These are phyloP conservation scores for Myoxocephalus aenaeus DNA, from an alignment of 2,797 vertebrate genomes.

Conservation along the genomic window DNA sequence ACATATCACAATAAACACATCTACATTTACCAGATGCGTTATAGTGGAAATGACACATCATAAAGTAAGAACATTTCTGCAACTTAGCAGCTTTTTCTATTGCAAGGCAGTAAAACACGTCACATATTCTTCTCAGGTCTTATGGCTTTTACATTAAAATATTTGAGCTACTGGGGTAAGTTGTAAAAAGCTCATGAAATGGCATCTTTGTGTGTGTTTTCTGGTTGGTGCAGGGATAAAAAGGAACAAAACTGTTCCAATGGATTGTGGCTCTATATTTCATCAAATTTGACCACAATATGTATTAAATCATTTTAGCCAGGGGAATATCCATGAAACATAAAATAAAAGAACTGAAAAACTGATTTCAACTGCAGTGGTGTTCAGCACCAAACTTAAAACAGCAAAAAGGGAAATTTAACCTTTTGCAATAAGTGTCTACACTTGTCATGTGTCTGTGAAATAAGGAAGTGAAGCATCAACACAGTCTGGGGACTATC, in stretches of 20 bases:
- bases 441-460: neutral
- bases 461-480: conserved; percentile 27
- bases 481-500: conserved; percentile 10
- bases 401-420: neutral
- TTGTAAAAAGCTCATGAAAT: neutral
- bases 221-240: neutral
- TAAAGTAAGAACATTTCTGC: neutral
- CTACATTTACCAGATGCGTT: neutral
- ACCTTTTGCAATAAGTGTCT: neutral
- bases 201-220: neutral
- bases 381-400: neutral
- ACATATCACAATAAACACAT: neutral
- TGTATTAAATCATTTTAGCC: neutral
- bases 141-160: neutral
- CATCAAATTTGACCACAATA: neutral
- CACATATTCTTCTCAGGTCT: neutral
- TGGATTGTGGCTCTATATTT: neutral
- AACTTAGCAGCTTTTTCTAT: neutral
- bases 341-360: conserved; percentile 1
- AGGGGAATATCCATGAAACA: neutral
- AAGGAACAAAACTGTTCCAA: neutral
- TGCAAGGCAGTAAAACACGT: neutral
- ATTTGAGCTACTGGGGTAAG: neutral
- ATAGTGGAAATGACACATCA: neutral
- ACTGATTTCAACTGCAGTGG: neutral